Evolutionary conservation across 2,113 vertebrate genomes (phyloP), one percentile per base, ranked within the genome.

Genomic region (Tupaia tana): DNA sequence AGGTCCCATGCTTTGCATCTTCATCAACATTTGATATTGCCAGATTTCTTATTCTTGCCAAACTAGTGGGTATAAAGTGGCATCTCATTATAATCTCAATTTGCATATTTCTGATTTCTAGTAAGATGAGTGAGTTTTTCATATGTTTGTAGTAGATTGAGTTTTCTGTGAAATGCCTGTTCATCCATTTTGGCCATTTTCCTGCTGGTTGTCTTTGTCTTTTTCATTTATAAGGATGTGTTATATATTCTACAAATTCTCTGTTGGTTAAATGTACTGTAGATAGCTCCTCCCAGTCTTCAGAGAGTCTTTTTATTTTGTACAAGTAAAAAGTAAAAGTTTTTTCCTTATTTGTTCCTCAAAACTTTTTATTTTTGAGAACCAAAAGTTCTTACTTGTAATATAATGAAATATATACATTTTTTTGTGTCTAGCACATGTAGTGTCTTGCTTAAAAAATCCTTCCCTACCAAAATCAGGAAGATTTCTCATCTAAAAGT

Each of bases 361-460:
- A 43, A 43, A 43, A 43, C 43, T 43, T 43, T 43, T 91, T 8
- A 64, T 25, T 75, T 88, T 91, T 70, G 16, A 89, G 80, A 13
- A 75, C 19, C 25, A 74, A 15, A 91, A 73, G 10, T 78, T 54
- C 43, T 61, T 80, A 79, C 43, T 22, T 87, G 5, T 69, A 85
- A 74, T 59, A 70, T 54, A 78, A 71, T 13, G 24, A 87, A 70
- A 61, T 75, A 43, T 27, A 22, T 84, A 75, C 8, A 19, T 14
- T 79, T 77, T 22, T 93, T 31, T 70, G 82, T 86, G 25, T 86
- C 15, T 80, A 75, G 20, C 16, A 83, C 4, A 86, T 86, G 77
- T 81, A 81, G 9, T 70, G n/a, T 86, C 58, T 64, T 94, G n/a
- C 43, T 90, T 93, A 83, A 63, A 20, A 82, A 90, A 3, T 59